Evolutionary conservation across 2,113 vertebrate species (phyloP).

Genomic region (Orthochromis indermauri): DNA sequence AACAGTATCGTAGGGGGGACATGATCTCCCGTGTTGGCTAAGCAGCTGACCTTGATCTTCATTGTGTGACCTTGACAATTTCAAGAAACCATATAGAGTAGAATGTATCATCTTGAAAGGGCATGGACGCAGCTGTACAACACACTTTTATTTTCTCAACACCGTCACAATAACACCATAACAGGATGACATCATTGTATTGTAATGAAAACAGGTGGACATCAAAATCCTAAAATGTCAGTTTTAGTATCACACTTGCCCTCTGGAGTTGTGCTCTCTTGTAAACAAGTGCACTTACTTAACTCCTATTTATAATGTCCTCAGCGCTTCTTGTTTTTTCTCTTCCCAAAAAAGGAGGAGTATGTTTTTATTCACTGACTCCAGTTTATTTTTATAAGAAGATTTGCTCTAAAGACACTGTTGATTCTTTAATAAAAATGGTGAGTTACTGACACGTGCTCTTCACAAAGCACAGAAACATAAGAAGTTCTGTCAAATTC

Average conservation of each 20-base stretch:
- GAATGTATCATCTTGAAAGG: accelerated
- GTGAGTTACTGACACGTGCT: neutral
- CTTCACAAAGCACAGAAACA: neutral
- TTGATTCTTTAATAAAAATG: neutral
- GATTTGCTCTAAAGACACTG: neutral
- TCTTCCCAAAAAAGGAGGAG: neutral
- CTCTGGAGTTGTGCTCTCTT: neutral
- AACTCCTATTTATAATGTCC: accelerated
- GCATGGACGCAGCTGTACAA: neutral
- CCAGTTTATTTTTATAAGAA: neutral
- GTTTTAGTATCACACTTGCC: accelerated
- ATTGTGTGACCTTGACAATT: neutral
- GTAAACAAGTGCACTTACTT: neutral
- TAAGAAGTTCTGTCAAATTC: accelerated
- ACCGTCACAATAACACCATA: accelerated
- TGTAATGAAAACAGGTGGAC: neutral
- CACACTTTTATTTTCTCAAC: neutral
- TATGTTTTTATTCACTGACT: neutral
- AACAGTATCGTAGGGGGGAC: neutral
- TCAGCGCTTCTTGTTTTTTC: accelerated
- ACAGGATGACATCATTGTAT: neutral
- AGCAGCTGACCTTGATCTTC: neutral
- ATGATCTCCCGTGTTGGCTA: accelerated
- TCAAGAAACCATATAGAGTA: neutral
- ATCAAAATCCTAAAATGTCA: accelerated